Conservation (phyloP, 2,888 invertebrate genomes). For the Torymus aiolomorphi region DNA sequence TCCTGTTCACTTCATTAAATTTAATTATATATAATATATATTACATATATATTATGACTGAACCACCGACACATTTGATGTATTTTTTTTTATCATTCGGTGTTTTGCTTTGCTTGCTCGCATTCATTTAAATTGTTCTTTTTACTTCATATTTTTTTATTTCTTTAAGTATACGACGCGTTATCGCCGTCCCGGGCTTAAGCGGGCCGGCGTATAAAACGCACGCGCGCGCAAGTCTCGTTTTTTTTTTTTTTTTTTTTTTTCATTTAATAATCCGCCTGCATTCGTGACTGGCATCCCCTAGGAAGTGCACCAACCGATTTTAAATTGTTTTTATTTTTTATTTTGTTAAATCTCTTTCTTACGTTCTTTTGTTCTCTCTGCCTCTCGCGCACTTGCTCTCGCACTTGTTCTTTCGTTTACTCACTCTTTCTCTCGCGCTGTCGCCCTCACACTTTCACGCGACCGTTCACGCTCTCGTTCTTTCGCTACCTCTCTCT, state of each 20-base stretch:
- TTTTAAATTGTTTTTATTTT: conserved; percentile 60
- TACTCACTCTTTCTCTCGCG: conserved; percentile 59
- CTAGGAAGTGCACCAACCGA: conserved; percentile 66
- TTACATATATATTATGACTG: conserved; percentile 75
- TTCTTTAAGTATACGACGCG: conserved; percentile 71
- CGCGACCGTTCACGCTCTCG: not conserved
- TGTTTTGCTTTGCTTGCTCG: conserved; percentile 58
- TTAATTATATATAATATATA: conserved; percentile 73
- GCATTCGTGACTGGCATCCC: conserved; percentile 62
- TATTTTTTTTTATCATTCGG: conserved; percentile 61
- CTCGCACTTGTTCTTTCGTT: conserved; percentile 48
- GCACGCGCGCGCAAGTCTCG: conserved; percentile 71
- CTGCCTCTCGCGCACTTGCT: conserved; percentile 32
- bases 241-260: conserved; percentile 5
- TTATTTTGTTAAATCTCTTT: conserved; percentile 58
- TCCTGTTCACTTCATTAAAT: conserved; percentile 69
- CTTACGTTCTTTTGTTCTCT: conserved; percentile 30
- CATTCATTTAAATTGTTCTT: conserved; percentile 63
- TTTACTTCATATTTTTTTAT: conserved; percentile 56
- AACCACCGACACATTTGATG: conserved; percentile 70
- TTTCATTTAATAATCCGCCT: conserved; percentile 50
- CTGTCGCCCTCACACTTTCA: conserved; percentile 49
- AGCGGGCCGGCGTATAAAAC: conserved; percentile 45
- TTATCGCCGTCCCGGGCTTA: conserved; percentile 55
- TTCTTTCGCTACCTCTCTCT: conserved; percentile 36